These are phyloP conservation scores for Emys orbicularis DNA, from an alignment of 2,797 vertebrate genomes.

Conservation along the genomic window DNA sequence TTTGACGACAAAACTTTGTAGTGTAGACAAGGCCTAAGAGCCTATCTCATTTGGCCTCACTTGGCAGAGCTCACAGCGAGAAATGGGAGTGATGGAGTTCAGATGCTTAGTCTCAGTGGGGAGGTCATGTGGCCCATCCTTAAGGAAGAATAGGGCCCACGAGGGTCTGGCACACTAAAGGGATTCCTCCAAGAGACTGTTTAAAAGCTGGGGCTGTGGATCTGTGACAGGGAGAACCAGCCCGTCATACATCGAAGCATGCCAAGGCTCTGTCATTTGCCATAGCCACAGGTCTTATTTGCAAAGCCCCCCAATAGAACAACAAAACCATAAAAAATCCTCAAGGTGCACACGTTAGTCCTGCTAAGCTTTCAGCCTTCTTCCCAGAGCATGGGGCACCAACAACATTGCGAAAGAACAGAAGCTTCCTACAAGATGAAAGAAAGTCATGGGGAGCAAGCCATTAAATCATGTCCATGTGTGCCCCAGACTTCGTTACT, in stretches of 20 bases:
- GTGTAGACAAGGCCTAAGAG: too few relatives aligned
- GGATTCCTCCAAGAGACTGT: neutral
- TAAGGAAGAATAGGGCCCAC: neutral
- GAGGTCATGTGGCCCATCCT: neutral
- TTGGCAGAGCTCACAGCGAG: too few relatives aligned
- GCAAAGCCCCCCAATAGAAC: accelerated
- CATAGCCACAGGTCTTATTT: neutral
- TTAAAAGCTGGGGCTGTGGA: neutral
- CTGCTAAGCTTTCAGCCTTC: neutral
- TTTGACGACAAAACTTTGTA: too few relatives aligned
- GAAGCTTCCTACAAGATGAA: neutral
- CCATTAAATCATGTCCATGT: too few relatives aligned
- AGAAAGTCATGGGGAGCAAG: neutral
- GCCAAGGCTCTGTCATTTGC: accelerated
- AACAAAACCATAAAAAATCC: neutral
- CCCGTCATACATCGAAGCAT: accelerated
- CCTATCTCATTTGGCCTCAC: neutral
- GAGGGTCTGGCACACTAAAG: neutral
- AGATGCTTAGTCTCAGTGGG: too few relatives aligned
- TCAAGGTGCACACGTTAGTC: neutral
- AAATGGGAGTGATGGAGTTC: too few relatives aligned
- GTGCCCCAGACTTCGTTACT: neutral
- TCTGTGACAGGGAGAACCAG: neutral
- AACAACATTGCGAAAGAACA: accelerated
- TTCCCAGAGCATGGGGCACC: neutral